These are phyloP conservation scores for Ephydatia muelleri DNA, from an alignment of 37 sponge, comb jelly and placozoan genomes.

Conservation along the genomic window DNA sequence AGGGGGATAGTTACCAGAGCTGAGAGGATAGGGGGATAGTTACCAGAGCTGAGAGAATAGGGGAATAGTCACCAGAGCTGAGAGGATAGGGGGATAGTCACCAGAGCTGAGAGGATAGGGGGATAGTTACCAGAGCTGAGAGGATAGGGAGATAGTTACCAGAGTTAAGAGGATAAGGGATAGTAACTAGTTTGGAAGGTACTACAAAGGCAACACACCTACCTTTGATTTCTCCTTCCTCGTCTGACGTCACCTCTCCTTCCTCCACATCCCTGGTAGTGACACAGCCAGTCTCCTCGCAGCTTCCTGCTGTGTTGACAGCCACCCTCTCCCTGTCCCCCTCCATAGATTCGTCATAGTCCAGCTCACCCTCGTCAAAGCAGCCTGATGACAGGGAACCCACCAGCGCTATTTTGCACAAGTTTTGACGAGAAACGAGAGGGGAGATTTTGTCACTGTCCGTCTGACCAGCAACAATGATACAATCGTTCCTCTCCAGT, in stretches of 20 bases:
- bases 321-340: background rate
- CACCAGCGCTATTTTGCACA: background rate
- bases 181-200: too few relatives aligned
- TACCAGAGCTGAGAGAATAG: too few relatives aligned
- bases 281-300: background rate
- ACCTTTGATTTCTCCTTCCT: conserved; percentile 67
- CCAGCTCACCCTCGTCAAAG: conserved; percentile 33
- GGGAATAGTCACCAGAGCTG: too few relatives aligned
- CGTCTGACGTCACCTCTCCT: conserved; percentile 46
- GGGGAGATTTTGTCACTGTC: background rate
- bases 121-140: too few relatives aligned
- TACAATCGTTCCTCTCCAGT: background rate
- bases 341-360: conserved; percentile 43
- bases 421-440: background rate
- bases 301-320: background rate
- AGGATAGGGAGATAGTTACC: too few relatives aligned
- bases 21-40: too few relatives aligned
- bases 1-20: too few relatives aligned
- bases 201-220: background rate
- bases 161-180: too few relatives aligned
- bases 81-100: too few relatives aligned
- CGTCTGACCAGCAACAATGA: background rate
- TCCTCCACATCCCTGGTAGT: conserved; percentile 39
- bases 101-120: too few relatives aligned
- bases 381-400: background rate